Evolutionary conservation across 2,113 vertebrate species (phyloP).

Genomic region (Trochalopteron elliotii): DNA sequence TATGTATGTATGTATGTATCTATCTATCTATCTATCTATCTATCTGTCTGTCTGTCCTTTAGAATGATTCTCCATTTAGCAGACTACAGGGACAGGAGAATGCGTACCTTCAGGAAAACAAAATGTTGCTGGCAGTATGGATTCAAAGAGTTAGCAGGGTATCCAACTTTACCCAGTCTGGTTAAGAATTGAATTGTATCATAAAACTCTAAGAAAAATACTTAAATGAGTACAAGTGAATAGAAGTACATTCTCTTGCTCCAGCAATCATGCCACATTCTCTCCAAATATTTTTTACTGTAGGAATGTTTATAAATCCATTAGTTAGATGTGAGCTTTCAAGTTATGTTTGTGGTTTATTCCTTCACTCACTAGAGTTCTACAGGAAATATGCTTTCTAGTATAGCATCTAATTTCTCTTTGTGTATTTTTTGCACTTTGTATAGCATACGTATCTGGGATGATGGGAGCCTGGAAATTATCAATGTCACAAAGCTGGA

Average conservation of each 20-base stretch:
- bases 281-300: neutral
- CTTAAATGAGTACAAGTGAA: neutral
- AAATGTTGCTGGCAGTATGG: neutral
- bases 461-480: conserved; percentile 94
- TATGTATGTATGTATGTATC: too few species aligned
- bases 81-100: neutral
- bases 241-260: neutral
- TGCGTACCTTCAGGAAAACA: neutral
- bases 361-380: neutral
- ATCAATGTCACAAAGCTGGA: conserved; percentile 87
- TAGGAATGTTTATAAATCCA: neutral
- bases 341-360: neutral
- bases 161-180: neutral
- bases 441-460: conserved; percentile 87
- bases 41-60: neutral
- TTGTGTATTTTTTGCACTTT: neutral
- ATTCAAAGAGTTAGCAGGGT: neutral
- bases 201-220: neutral
- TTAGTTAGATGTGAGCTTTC: neutral
- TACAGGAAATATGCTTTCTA: neutral
- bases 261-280: neutral
- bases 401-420: neutral
- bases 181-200: neutral
- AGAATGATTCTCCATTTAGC: neutral
- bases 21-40: too few species aligned